Evolutionary conservation across 1,140 invertebrate genomes (phyloP), one percentile per base, ranked within the genome.

Genomic region (Stegodyphus dumicola): DNA sequence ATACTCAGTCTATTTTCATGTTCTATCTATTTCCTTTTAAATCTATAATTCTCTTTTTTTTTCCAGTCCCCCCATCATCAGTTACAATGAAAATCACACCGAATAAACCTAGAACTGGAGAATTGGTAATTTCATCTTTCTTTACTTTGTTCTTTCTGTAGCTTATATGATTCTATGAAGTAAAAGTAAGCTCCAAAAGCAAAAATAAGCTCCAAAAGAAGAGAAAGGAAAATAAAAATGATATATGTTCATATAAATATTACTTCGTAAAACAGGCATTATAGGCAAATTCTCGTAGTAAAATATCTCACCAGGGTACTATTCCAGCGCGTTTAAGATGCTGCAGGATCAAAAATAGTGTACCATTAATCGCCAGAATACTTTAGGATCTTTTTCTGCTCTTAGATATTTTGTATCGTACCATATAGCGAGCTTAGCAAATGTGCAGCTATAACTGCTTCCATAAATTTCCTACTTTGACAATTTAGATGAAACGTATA

Each of bases 11-110:
- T 33, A 1, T 33, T 33, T 33, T 33, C 33, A 33, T 33, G 33
- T 33, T 3, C 33, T 33, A 1, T 33, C 1, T 33, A 33, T 33
- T 33, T 33, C 33, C 33, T 33, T 33, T 33, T 33, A 33, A 33
- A 33, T 33, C 33, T 1, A 33, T 33, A 33, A 33, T 75, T 7
- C 7, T 56, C n/a, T 70, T 70, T 56, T 10, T n/a, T 89, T 54
- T 90, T 92, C 69, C 91, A 99, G 97, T 97, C 92, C 94, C 96
- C 48, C 97, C 97, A 5, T 94, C 95, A 87, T 93, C 93, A 71
- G 95, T 98, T 11, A 94, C 94, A 90, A 96, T 99, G 86, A 93
- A 93, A 52, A 93, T 94, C 71, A 93, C 95, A 85, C 97, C 97
- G 3, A 92, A 93, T 85, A 93, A 94, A 89, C 92, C 97, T 53